Evolutionary conservation across 2,888 invertebrate species (phyloP), one percentile per base, ranked within the genome.

Genomic region (Tineola bisselliella): DNA sequence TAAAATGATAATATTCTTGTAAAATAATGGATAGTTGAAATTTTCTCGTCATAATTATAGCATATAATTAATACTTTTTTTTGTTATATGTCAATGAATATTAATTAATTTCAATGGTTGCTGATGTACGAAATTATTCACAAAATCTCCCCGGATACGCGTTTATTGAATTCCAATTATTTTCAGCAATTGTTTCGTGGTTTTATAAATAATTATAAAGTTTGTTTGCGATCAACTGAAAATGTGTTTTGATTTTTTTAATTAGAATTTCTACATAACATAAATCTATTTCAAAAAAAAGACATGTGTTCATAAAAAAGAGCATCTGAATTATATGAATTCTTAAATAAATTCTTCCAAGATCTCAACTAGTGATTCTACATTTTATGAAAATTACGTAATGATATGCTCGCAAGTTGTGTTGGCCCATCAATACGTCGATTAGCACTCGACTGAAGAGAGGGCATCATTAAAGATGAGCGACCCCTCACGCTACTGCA

Each of bases 401-500:
- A 56, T 30, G 56, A 25, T 19, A 19, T 30, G 2, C n/a, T 10
- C 56, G 3, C 56, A 18, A 56, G 11, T 25, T 25, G 25, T 25
- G 25, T 25, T 56, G 19, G 15, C 8, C 56, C 19, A 13, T 56
- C 56, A 56, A 25, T 56, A 19, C 17, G 8, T 56, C 56, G 56
- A 58, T 58, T 33, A 58, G 33, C 58, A 33, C n/a, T 33, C 31
- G 17, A 18, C 60, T 12, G 33, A 52, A 17, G 44, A 76, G 75
- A 75, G 77, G 76, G 75, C 72, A 74, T 79, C 82, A 84, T 83
- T 83, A 58, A 11, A 13, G 44, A 82, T 76, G 62, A 65, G 62
- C 68, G 72, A 67, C 74, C 76, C 15, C 72, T 72, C 75, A 72
- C 74, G 80, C 76, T 70, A 74, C 76, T 77, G 81, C 81, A 83